Evolutionary conservation across 2,888 invertebrate genomes (phyloP).

Genomic region (Polyommatus icarus): DNA sequence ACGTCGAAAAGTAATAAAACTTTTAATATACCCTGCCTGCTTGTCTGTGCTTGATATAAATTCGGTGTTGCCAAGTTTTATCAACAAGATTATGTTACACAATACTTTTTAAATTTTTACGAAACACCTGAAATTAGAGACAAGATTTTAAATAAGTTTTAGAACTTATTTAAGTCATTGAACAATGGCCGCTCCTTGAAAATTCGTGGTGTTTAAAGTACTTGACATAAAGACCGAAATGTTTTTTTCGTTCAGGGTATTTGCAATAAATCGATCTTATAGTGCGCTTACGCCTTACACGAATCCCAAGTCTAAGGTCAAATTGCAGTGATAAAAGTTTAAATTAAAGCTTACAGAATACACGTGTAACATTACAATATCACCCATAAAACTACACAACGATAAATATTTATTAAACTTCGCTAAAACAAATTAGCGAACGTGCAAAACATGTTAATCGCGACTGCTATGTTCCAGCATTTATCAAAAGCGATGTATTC

Average conservation of each 20-base stretch:
- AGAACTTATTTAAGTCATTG: no score
- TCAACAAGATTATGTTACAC: background rate
- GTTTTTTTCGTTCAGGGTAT: no score
- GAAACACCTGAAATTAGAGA: background rate
- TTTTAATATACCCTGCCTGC: conserved; percentile 21
- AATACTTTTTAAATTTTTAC: background rate
- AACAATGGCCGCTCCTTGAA: background rate
- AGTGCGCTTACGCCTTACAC: no score
- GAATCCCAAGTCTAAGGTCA: background rate
- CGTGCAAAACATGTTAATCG: conserved; percentile 24
- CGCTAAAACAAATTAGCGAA: conserved; percentile 13
- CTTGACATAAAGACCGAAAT: no score
- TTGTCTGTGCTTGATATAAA: conserved; percentile 13
- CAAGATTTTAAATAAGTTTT: background rate
- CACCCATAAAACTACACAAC: conserved; percentile 3
- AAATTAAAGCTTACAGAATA: background rate
- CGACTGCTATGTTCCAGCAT: conserved; percentile 14
- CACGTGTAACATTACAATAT: background rate
- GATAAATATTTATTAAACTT: conserved; percentile 20
- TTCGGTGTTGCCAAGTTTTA: conserved; percentile 5
- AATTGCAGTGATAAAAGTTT: background rate
- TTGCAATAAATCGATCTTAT: background rate
- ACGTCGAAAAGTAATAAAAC: conserved; percentile 22
- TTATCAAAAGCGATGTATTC: conserved; percentile 25
- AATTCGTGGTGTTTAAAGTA: background rate